Evolutionary conservation across 2,888 invertebrate species (phyloP).

Genomic region (Leistus spinibarbis): DNA sequence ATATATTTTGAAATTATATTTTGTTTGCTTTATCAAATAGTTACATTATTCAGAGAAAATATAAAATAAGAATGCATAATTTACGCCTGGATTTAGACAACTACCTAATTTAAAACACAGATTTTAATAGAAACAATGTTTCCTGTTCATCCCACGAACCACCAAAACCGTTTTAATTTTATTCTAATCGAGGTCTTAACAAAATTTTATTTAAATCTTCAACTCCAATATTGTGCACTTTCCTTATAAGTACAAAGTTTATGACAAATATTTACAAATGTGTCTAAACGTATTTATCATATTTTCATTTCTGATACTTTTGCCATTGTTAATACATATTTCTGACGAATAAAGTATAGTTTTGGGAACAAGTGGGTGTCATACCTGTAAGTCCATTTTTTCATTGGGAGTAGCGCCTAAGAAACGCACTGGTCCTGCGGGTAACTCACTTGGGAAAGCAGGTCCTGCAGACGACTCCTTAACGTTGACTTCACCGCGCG

Average conservation of each 20-base stretch:
- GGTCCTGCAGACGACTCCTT: conserved; percentile 56
- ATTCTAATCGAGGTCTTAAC: no score
- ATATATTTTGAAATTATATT: no score
- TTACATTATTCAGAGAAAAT: no score
- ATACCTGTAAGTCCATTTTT: conserved; percentile 50
- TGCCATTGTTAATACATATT: background rate
- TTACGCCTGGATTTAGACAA: no score
- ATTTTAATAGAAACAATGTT: no score
- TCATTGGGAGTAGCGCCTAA: conserved; percentile 66
- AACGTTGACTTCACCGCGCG: conserved; percentile 56
- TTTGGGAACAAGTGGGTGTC: background rate
- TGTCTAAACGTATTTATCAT: conserved; percentile 33
- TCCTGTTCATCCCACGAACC: no score
- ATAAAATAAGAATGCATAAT: no score
- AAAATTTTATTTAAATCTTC: background rate
- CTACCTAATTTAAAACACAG: no score
- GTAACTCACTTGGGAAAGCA: conserved; percentile 63
- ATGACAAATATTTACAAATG: conserved; percentile 11
- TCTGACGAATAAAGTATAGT: background rate
- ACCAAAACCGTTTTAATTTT: no score
- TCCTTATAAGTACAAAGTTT: background rate
- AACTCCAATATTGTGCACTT: background rate
- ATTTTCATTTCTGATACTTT: background rate
- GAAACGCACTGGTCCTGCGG: conserved; percentile 63
- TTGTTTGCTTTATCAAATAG: no score